phyloP scores from a whole-genome alignment of 2,888 invertebrate genomes.

The Lysandra coridon region DNA sequence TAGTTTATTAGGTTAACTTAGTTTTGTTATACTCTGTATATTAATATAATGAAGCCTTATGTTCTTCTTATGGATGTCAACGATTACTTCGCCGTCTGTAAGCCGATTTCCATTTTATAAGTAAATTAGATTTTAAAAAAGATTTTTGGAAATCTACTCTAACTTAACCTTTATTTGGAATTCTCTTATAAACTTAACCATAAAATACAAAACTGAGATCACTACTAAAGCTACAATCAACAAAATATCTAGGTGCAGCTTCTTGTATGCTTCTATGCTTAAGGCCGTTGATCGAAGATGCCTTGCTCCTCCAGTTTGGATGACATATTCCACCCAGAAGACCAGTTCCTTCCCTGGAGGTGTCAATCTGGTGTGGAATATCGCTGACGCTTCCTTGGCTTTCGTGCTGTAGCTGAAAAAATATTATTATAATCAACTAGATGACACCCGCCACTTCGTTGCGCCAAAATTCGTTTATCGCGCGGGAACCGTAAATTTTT shows the following conservation, averaged over 20 bases:
- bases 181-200: background rate
- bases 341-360: slow-evolving; percentile 42
- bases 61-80: too few species aligned
- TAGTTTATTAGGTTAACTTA: too few species aligned
- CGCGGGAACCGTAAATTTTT: too few species aligned
- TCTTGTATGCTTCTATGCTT: slow-evolving; percentile 18
- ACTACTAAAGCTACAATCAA: background rate
- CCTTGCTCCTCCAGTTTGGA: slow-evolving; percentile 41
- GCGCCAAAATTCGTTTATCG: too few species aligned
- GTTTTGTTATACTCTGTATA: too few species aligned
- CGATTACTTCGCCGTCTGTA: too few species aligned
- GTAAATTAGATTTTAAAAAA: background rate
- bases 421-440: background rate
- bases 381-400: slow-evolving; percentile 36
- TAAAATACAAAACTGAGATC: background rate
- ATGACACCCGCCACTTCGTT: too few species aligned
- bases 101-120: too few species aligned
- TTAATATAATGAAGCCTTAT: too few species aligned
- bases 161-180: background rate
- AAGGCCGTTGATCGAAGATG: slow-evolving; percentile 35
- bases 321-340: slow-evolving; percentile 45
- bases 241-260: slow-evolving; percentile 8
- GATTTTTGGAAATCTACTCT: background rate
- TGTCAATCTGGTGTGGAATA: slow-evolving; percentile 43
- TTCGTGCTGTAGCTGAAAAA: slow-evolving; percentile 33